These are phyloP conservation scores for Drosophila seclusa DNA, from an alignment of 2,888 invertebrate genomes.

Conservation along the genomic window DNA sequence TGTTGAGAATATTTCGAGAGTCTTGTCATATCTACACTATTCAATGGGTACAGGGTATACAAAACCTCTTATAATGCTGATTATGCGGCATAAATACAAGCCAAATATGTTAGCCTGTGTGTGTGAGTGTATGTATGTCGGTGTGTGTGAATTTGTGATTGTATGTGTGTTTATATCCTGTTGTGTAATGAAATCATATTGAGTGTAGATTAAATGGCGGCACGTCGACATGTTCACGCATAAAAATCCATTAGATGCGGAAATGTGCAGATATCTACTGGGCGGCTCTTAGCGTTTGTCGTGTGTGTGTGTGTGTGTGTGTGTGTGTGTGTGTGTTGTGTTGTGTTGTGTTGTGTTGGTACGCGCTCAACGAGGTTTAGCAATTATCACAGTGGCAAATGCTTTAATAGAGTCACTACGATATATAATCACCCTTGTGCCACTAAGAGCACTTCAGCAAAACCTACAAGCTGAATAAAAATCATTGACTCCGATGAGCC, in stretches of 20 bases:
- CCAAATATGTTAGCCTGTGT: constrained; percentile 25
- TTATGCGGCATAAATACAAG: constrained; percentile 71
- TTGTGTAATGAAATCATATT: constrained; percentile 75
- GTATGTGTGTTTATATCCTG: constrained; percentile 47
- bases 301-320: not conserved
- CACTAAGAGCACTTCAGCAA: constrained; percentile 53
- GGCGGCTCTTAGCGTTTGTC: constrained; percentile 1
- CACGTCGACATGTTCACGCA: constrained; percentile 67
- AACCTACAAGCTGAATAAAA: constrained; percentile 47
- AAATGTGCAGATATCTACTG: constrained; percentile 54
- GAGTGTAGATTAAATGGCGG: constrained; percentile 77
- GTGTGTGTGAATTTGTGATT: constrained; percentile 2
- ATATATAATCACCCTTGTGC: constrained; percentile 31
- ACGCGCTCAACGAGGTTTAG: constrained; percentile 47
- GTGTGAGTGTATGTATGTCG: not conserved
- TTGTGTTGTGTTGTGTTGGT: constrained; percentile 8
- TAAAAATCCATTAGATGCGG: constrained; percentile 75
- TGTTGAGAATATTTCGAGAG: not conserved
- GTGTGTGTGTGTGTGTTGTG: constrained; percentile 11
- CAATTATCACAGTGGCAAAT: constrained; percentile 73
- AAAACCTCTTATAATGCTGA: constrained; percentile 71
- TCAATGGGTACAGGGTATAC: constrained; percentile 14
- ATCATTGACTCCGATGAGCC: constrained; percentile 35
- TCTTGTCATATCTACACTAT: not conserved
- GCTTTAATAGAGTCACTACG: constrained; percentile 52